Base-by-base conservation (phyloP, 2,113 vertebrate species). In the Cettia cetti region DNA sequence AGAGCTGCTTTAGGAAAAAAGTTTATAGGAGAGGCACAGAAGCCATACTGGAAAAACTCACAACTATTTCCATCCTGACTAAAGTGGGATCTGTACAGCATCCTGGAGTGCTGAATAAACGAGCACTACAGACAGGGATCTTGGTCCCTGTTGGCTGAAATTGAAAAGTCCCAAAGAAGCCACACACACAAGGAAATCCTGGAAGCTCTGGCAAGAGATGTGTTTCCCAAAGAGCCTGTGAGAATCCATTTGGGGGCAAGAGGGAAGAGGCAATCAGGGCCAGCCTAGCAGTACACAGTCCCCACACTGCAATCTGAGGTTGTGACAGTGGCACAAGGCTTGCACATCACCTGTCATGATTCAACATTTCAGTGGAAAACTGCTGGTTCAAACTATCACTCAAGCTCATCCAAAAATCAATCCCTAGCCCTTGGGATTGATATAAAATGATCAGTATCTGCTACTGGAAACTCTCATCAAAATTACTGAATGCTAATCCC, bases 401-500 rank as follows among this genome's bases (percentile, higher is more conserved):
- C 75, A 27, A 77, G 13, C 64, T 93, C 82, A 81, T 74, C 79
- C 71, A 64, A 77, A 80, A 90, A 82, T 80, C 96, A 88, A 77
- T 40, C 42, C 33, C 50, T 17, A 65, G 57, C 59, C 68, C 37
- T 33, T 50, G 50, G 88, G 54, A 80, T 26, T 19, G n/a, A 72
- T 76, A 89, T 4, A 79, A 75, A 96, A 42, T 5, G 21, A 86
- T 85, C 71, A 30, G 79, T 74, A 66, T 42, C 86, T 74, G 39
- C 82, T 61, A 44, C 82, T 63, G 76, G 66, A 70, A 92, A 56
- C 26, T 56, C 85, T 89, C 76, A 69, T 47, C 50, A 77, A 80
- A 94, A 79, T 57, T 65, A 80, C 82, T 8, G 26, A 66, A 63
- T 56, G 72, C 80, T 78, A 93, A 94, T 77, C 83, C 75, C 28